Base-by-base conservation (phyloP, 2,888 invertebrate genomes). In the Rapana venosa region DNA sequence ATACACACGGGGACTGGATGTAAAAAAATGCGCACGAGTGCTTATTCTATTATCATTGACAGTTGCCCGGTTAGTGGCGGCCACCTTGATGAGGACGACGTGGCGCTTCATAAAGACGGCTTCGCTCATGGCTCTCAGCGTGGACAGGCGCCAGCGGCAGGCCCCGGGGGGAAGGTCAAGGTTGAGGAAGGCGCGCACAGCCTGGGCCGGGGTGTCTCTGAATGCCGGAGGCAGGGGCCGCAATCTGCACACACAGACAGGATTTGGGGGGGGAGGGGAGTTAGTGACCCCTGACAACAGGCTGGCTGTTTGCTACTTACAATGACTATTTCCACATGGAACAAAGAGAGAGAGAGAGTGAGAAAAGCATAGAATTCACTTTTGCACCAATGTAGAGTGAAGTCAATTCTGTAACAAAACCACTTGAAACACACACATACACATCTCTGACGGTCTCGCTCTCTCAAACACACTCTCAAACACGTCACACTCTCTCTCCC, bases 171-270 rank as follows among this genome's bases (percentile, higher is more conserved):
- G 87, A 1, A 88, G 84, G 56, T 84, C 61, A 13, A 90, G 0
- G 36, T 83, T 61, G 30, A 92, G 66, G 87, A 89, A 87, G 11
- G 87, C 89, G 36, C 91, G 35, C 77, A 90, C 56, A 0, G 91
- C 91, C 87, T 90, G 90, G 26, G 87, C 87, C 20, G 91, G 90
- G 1, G 90, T 56, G 61, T 87, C 88, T 81, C 87, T 89, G 88
- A 89, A 90, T 58, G 87, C 61, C 5, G 66, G 30, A 0, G 88
- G 90, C 32, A 92, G 58, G 5, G 56, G 32, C n/a, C 88, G 74
- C 47, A 92, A 22, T 17, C 89, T 89, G 89, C 56, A 22, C 32
- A 56, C 2, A 13, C 35, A 1, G 74, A 74, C 66, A 87, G 36
- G 1, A n/a, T 61, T 15, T 61, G 61, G 20, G 15, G 61, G 22